These are phyloP conservation scores for Trogon melanurus DNA, from an alignment of 2,113 vertebrate genomes.

Conservation along the genomic window DNA sequence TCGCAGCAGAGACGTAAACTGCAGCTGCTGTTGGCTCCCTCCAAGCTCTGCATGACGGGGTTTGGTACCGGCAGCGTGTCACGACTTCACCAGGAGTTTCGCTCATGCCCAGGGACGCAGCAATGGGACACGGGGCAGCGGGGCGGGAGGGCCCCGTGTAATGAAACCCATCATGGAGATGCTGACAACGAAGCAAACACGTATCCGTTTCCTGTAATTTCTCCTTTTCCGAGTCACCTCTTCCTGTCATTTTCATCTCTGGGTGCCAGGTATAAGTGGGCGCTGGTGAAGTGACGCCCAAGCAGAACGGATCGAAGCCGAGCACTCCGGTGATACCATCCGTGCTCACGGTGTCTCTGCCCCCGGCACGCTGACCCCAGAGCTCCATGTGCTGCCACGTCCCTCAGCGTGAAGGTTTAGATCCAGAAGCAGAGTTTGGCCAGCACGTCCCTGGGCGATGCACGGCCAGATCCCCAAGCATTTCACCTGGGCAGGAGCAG, in stretches of 20 bases:
- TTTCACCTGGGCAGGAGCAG: neutral
- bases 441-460: neutral
- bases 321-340: accelerated
- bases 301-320: accelerated
- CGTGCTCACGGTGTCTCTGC: accelerated
- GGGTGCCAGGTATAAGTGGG: neutral
- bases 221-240: neutral
- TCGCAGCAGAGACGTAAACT: neutral
- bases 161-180: accelerated
- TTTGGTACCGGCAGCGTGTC: neutral
- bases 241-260: neutral
- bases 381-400: neutral
- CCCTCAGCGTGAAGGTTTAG: neutral
- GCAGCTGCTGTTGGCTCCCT: neutral
- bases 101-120: neutral
- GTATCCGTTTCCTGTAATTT: accelerated
- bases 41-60: accelerated
- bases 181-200: neutral
- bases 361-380: neutral
- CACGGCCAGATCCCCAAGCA: neutral
- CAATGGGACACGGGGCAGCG: neutral
- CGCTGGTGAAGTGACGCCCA: accelerated
- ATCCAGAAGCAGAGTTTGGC: neutral
- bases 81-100: accelerated
- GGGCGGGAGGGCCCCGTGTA: accelerated